Conservation (phyloP, 2,113 vertebrate genomes). For the Chloroceryle aenea region DNA sequence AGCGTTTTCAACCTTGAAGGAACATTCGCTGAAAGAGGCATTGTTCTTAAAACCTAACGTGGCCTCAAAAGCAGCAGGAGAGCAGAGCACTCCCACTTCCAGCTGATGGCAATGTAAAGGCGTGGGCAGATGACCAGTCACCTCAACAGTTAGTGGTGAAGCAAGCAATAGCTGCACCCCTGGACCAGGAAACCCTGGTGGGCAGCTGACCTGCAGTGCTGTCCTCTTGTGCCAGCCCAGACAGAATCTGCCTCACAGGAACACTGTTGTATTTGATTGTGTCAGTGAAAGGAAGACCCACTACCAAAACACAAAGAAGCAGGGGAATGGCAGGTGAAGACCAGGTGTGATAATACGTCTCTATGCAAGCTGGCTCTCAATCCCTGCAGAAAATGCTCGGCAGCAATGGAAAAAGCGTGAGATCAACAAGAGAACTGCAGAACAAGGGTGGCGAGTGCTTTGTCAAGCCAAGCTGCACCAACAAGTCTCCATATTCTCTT, state of each 20-base stretch:
- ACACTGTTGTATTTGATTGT: accelerated
- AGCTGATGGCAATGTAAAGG: neutral
- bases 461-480: neutral
- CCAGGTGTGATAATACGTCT: accelerated
- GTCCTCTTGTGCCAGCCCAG: neutral
- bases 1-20: neutral
- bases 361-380: neutral
- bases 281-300: neutral
- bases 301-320: neutral
- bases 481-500: neutral
- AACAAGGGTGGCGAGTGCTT: neutral
- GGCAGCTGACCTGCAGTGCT: neutral
- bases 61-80: neutral
- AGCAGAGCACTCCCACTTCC: too few relatives aligned
- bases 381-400: accelerated
- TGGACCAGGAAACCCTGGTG: neutral
- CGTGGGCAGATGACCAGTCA: neutral
- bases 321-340: neutral
- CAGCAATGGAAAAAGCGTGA: neutral
- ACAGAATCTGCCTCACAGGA: too few relatives aligned
- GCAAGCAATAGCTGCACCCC: neutral
- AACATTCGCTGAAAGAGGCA: neutral
- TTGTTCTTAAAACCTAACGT: accelerated
- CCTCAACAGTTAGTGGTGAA: neutral
- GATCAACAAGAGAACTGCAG: neutral